Conservation (phyloP, 2,113 vertebrate genomes). For the Uria aalge region DNA sequence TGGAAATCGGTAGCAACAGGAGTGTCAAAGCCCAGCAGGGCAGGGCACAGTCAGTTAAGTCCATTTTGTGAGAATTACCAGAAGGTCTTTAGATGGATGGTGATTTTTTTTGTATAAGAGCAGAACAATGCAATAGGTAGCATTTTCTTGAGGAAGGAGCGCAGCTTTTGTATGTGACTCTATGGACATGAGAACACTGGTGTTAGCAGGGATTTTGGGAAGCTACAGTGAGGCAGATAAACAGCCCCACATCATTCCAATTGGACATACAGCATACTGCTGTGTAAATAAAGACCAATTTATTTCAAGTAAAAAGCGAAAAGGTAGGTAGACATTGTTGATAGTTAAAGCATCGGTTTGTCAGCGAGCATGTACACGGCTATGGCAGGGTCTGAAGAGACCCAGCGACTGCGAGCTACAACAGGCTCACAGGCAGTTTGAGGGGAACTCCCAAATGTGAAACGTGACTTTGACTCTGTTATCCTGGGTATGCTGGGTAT, state of each 20-base stretch:
- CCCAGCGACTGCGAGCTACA: accelerated
- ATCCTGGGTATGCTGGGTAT: not conserved
- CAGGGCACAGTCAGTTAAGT: not conserved
- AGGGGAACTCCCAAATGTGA: not conserved
- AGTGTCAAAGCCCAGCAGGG: not conserved
- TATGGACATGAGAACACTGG: not conserved
- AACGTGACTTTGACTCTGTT: not conserved
- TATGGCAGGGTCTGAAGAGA: not conserved
- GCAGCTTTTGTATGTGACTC: not conserved
- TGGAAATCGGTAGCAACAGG: not conserved
- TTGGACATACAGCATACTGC: not conserved
- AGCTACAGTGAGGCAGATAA: not conserved
- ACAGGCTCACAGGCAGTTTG: not conserved
- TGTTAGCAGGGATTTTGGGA: not conserved
- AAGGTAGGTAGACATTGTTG: not conserved
- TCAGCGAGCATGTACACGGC: not conserved
- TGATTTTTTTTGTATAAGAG: not conserved
- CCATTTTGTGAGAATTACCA: not conserved
- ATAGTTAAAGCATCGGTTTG: not conserved
- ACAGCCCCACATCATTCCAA: not conserved
- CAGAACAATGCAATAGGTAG: not conserved
- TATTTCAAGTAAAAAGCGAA: not conserved
- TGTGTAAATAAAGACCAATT: not conserved
- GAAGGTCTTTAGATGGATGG: not conserved
- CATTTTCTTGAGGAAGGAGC: not conserved